Evolutionary conservation across 2,113 vertebrate genomes (phyloP), one percentile per base, ranked within the genome.

Genomic region (Podiceps cristatus): DNA sequence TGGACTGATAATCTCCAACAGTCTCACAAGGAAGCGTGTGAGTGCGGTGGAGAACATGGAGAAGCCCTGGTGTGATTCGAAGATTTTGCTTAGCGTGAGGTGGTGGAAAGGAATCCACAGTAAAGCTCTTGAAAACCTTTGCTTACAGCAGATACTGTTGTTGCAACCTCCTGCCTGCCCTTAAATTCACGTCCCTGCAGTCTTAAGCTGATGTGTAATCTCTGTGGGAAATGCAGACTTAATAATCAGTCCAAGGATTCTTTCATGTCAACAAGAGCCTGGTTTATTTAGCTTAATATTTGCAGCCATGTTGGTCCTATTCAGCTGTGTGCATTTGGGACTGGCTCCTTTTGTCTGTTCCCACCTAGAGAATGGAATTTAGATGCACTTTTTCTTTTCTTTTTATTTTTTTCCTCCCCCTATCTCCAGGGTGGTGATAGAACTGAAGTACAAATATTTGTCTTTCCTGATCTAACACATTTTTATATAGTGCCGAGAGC

Each of bases 381-480:
- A 78, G 59, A 44, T 71, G 19, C 10, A 11, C 28, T 40, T 67
- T 47, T 64, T 23, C 56, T 5, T 6, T 37, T 87, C 14, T 2
- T 9, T 40, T 59, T 8, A 16, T 28, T 20, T 16, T 37, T 18
- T 29, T 35, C 3, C 27, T 29, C 17, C 58, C 22, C 15, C 35
- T 29, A 13, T 91, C 58, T 89, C 66, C 31, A 28, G 67, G 62
- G 71, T 78, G 69, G 53, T 75, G 63, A 82, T 81, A 81, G 60
- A 93, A 92, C 77, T 55, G 50, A 87, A 93, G 58, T 60, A 84
- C 84, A 96, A 96, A 97, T 96, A 96, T 97, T 97, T 97, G 77
- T 76, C 84, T 96, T 97, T 91, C 83, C 77, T 91, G 69, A 59
- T 93, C 66, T 93, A 94, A 95, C 77, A 76, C 3, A 2, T 94